Evolutionary conservation across 2,113 vertebrate species (phyloP), one percentile per base, ranked within the genome.

Genomic region (Platysternon megacephalum): DNA sequence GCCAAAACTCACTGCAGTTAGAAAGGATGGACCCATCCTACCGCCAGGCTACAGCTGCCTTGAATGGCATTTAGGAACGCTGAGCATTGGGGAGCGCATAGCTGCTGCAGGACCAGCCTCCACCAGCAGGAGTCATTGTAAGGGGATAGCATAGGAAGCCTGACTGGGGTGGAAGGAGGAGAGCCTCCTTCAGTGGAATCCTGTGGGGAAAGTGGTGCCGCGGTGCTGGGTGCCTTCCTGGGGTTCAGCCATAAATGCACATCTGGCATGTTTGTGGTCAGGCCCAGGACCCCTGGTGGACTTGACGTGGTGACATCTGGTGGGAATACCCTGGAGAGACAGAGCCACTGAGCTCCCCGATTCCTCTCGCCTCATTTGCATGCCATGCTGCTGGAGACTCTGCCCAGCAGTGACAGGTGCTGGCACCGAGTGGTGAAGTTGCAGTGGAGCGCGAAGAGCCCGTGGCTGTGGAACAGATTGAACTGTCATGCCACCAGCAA

Each of bases 401-500:
- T 0, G 0, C 22, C 32, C n/a, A 9, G 19, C 24, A 58, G 8
- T 9, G 2, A 86, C 11, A 86, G 82, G 65, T 1, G 46, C 74
- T 46, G 65, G 58, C 80, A 35, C 35, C 1, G 0, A 29, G 42
- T 49, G 44, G 29, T 6, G n/a, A 17, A 53, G 83, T 5, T 13
- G 51, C 72, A 1, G 29, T 49, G 84, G 74, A 48, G 26, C 84
- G 89, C 1, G 0, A 42, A 72, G 79, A 0, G 0, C 88, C 76
- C 0, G 0, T 26, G 35, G 55, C 3, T 0, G 79, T 48, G 61
- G 80, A 80, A 44, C 88, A 95, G 14, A 51, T 4, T 1, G 61
- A 91, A 2, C 55, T 1, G 1, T 76, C 46, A 3, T 2, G 0
- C 53, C 11, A 55, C 11, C 52, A 11, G 49, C 51, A 0, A 6